Conservation (phyloP, 1,140 invertebrate genomes). For the Macrosteles quadrilineatus region DNA sequence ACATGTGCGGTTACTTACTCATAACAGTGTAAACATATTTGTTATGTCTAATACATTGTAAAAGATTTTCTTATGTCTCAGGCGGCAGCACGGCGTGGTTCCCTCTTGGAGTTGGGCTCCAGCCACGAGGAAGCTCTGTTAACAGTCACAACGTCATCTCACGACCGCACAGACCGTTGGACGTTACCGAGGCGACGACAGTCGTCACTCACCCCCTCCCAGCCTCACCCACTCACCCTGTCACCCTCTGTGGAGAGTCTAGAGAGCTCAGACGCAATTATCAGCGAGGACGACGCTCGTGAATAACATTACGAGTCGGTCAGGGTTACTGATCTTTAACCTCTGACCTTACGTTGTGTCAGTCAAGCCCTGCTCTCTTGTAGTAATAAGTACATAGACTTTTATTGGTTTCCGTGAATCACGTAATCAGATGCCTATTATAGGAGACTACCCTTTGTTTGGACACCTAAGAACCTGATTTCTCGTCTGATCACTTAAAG, state of each 20-base stretch:
- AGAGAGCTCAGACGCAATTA: not conserved
- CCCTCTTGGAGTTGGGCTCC: constrained; percentile 52
- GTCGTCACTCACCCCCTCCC: not conserved
- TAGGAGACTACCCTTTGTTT: not conserved
- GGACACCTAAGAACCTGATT: not conserved
- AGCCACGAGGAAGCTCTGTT: constrained; percentile 40
- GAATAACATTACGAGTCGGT: constrained; percentile 20
- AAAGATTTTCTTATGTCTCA: not conserved
- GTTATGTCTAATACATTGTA: too few species aligned
- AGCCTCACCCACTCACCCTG: not conserved
- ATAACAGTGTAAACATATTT: too few species aligned
- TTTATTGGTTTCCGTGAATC: too few species aligned
- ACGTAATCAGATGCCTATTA: not conserved
- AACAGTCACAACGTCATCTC: constrained; percentile 35
- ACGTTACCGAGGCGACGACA: constrained; percentile 8
- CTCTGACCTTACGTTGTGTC: not conserved
- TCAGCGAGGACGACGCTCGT: not conserved
- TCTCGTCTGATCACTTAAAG: not conserved
- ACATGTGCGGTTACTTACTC: too few species aligned
- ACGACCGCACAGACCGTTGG: constrained; percentile 36
- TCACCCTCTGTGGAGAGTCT: constrained; percentile 26
- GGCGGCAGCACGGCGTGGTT: constrained; percentile 46
- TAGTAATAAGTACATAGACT: not conserved
- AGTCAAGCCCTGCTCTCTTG: not conserved
- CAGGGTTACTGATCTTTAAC: constrained; percentile 21